Evolutionary conservation across 2,888 invertebrate species (phyloP).

Genomic region (Nomada fabriciana): DNA sequence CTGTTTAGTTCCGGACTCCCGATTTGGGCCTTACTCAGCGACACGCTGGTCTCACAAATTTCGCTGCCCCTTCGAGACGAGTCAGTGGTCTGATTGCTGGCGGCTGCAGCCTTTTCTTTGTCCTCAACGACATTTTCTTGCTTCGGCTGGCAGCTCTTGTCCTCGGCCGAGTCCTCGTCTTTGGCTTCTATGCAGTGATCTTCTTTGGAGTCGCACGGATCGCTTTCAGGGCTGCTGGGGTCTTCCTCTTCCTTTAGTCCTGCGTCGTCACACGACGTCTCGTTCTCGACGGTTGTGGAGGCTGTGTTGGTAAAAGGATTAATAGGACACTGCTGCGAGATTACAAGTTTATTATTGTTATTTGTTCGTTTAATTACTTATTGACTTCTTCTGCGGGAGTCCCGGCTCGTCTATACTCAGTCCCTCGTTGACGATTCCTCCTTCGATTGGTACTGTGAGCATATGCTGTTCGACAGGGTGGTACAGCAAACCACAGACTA

Average conservation of each 20-base stretch:
- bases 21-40: not conserved
- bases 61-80: slow-evolving; percentile 28
- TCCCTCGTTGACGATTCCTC: slow-evolving; percentile 81
- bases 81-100: slow-evolving; percentile 10
- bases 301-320: slow-evolving; percentile 25
- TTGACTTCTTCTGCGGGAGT: slow-evolving; percentile 41
- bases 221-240: not conserved
- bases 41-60: slow-evolving; percentile 2
- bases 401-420: slow-evolving; percentile 75
- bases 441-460: slow-evolving; percentile 86
- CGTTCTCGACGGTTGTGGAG: slow-evolving; percentile 30
- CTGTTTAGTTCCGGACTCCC: too few species aligned
- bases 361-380: not conserved
- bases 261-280: slow-evolving; percentile 8
- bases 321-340: slow-evolving; percentile 16
- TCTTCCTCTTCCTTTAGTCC: slow-evolving; percentile 8
- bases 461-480: slow-evolving; percentile 93
- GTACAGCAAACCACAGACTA: slow-evolving; percentile 92
- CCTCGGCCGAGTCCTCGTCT: not conserved
- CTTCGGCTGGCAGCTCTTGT: not conserved
- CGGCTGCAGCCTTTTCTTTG: not conserved
- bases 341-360: too few species aligned
- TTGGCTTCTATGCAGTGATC: not conserved
- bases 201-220: not conserved
- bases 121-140: not conserved